Evolutionary conservation across 2,888 invertebrate genomes (phyloP).

Genomic region (Drosophila phalerata): DNA sequence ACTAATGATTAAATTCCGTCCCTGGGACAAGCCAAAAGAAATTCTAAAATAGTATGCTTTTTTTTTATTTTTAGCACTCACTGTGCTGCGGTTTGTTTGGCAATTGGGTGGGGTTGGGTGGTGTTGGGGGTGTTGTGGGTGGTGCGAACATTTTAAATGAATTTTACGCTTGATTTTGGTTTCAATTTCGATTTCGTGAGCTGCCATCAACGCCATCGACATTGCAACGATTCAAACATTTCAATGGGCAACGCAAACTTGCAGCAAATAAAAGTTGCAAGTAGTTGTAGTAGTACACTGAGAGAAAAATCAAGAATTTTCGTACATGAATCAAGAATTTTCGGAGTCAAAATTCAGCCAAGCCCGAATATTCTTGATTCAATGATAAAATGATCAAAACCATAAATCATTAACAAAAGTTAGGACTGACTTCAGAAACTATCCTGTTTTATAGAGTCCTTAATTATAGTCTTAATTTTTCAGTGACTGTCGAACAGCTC

Average conservation of each 20-base stretch:
- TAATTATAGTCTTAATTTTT: too few relatives aligned
- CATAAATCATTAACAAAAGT: too few relatives aligned
- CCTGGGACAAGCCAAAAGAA: background rate
- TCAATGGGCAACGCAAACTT: conserved; percentile 62
- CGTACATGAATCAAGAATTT: too few relatives aligned
- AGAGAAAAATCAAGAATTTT: too few relatives aligned
- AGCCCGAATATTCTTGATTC: too few relatives aligned
- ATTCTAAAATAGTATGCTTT: conserved; percentile 27
- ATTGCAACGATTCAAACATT: conserved; percentile 34
- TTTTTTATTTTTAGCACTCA: conserved; percentile 52
- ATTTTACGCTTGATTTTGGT: conserved; percentile 77
- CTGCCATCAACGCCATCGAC: conserved; percentile 36
- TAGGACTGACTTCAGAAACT: too few relatives aligned
- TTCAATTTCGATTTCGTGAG: conserved; percentile 67
- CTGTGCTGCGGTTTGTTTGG: conserved; percentile 14
- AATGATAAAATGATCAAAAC: too few relatives aligned
- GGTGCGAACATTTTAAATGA: conserved; percentile 72
- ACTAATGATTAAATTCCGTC: conserved; percentile 1
- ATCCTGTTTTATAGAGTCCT: too few relatives aligned
- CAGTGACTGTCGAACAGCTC: too few relatives aligned
- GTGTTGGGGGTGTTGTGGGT: background rate
- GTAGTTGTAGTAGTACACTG: conserved; percentile 23
- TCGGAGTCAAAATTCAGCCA: too few relatives aligned
- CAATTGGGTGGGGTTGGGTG: background rate
- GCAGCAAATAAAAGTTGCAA: conserved; percentile 64